A percentile compares a stretch with the other conserved stretches of the same genome.
Conservation (phyloP, 1,140 invertebrate species). For the Heliconius himera region DNA sequence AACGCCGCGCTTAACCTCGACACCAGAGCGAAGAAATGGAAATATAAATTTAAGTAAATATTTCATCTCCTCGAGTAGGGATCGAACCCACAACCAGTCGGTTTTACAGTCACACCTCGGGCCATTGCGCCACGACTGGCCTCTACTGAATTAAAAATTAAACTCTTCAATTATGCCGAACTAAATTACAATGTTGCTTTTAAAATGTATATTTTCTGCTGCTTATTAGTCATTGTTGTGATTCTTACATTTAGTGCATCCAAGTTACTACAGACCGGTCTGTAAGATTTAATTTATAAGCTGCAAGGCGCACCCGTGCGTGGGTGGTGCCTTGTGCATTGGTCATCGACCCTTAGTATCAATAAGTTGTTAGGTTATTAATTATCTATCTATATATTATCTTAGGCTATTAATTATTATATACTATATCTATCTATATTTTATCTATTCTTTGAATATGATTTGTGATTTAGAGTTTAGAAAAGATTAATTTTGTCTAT, state of each 20-base stretch:
- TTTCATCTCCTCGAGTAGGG: no score
- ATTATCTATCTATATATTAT: neutral
- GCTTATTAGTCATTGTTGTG: neutral
- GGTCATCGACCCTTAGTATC: conserved; percentile 14
- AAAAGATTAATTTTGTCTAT: no score
- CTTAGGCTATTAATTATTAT: neutral
- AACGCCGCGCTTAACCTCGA: no score
- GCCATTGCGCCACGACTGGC: no score
- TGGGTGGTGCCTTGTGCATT: conserved; percentile 13
- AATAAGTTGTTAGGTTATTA: neutral
- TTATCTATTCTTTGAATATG: neutral
- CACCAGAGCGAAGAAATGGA: no score
- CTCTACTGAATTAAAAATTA: no score
- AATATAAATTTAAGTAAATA: no score
- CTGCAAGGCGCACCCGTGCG: neutral
- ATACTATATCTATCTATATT: neutral
- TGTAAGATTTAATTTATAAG: conserved; percentile 21
- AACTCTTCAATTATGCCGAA: no score
- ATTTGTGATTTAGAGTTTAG: neutral
- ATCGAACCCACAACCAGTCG: no score
- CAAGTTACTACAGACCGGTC: neutral
- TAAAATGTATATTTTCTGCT: no score
- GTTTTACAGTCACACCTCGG: no score
- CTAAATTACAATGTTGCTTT: no score
- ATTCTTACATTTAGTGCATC: neutral